Conservation (phyloP, 37 sponge, comb jelly and placozoan genomes). For the Cladorhizidae sp. region DNA sequence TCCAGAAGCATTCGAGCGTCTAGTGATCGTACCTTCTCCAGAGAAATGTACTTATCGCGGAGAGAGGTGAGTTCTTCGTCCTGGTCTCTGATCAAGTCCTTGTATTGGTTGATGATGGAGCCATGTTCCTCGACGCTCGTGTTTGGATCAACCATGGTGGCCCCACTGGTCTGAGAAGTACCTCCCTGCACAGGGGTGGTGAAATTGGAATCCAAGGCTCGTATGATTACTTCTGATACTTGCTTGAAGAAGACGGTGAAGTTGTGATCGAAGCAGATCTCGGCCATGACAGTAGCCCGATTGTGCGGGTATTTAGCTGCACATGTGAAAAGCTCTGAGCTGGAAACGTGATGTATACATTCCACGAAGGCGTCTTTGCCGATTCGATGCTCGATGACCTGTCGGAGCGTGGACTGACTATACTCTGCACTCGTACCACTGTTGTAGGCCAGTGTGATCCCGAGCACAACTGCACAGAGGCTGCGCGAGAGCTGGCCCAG, state of each 20-base stretch:
- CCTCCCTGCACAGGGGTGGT: neutral
- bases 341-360: slow-evolving; percentile 49
- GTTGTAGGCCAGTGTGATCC: slow-evolving; percentile 70
- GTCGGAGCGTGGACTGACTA: slow-evolving; percentile 70
- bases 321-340: slow-evolving; percentile 61
- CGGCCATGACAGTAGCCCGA: slow-evolving; percentile 4
- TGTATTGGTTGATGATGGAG: slow-evolving; percentile 80
- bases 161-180: neutral
- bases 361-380: slow-evolving; percentile 68
- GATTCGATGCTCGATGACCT: slow-evolving; percentile 77
- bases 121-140: slow-evolving; percentile 78
- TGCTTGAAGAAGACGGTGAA: slow-evolving; percentile 67
- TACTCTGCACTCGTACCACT: slow-evolving; percentile 63
- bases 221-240: slow-evolving; percentile 34
- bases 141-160: neutral
- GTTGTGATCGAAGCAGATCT: slow-evolving; percentile 66
- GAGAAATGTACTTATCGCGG: slow-evolving; percentile 17
- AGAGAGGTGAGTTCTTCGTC: slow-evolving; percentile 34
- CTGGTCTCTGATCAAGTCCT: slow-evolving; percentile 81
- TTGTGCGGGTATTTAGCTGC: slow-evolving; percentile 73
- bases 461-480: slow-evolving; percentile 72
- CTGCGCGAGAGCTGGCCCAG: slow-evolving; percentile 63
- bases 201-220: slow-evolving; percentile 41
- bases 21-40: slow-evolving; percentile 24
- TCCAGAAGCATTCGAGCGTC: slow-evolving; percentile 21